Evolutionary conservation across 2,113 vertebrate species (phyloP), one percentile per base, ranked within the genome.

Genomic region (Pardalotus punctatus): DNA sequence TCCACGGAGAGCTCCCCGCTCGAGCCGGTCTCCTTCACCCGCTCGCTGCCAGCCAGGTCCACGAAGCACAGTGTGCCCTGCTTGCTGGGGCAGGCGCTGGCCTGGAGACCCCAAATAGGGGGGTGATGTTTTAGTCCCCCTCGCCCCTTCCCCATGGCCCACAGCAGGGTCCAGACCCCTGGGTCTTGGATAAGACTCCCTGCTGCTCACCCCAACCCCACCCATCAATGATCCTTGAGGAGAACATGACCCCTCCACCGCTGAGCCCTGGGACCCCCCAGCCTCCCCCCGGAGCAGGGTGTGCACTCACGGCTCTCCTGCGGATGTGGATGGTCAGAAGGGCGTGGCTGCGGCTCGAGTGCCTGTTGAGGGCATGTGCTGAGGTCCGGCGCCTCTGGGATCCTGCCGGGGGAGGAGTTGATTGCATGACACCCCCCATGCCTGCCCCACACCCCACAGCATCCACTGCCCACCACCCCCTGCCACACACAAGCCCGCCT

Each of bases 271-370:
- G 16, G 1, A 10, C 17, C 19, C n/a, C 58, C n/a, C 16, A 14
- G 16, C 64, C 84, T 42, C 33, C 12, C 72, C 76, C 66, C 1
- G 3, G 40, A 40, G 66, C 77, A 45, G 64, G 77, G 29, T 2
- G 4, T 0, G 2, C 0, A 56, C 98, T 98, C 94, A 98, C 98
- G 1, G 94, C 31, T n/a, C 76, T 90, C 51, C 43, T 85, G 90
- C 40, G 45, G 87, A 98, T 14, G 23, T 97, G 93, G 60, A 98
- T 35, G 6, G 98, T 98, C 51, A 98, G 96, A 24, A 98, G 93
- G 23, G 97, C 97, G 2, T 98, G 98, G 94, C 98, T 98, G 79
- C 98, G 97, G 95, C 98, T 98, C 16, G 98, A 98, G 73, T 97
- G 97, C 92, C 93, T 94, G 90, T 98, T 98, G 93, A 98, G 97